These are phyloP conservation scores for Carabus problematicus DNA, from an alignment of 2,888 invertebrate genomes.

Conservation along the genomic window DNA sequence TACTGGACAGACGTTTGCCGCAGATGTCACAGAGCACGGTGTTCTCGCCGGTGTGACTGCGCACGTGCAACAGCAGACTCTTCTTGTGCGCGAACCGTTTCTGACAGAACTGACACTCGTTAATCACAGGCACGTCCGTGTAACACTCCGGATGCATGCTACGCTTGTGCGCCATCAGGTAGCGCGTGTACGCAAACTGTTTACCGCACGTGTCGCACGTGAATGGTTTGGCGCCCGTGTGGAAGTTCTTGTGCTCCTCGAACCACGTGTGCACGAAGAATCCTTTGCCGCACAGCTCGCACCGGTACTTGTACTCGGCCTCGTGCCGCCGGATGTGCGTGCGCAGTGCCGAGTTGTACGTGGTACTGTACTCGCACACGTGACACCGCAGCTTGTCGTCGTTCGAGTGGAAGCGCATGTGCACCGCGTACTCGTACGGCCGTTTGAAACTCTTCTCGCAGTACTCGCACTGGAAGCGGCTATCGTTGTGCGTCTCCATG, in stretches of 20 bases:
- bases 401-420: slow-evolving; percentile 54
- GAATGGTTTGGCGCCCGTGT: slow-evolving; percentile 63
- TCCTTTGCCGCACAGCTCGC: slow-evolving; percentile 64
- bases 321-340: slow-evolving; percentile 55
- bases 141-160: slow-evolving; percentile 61
- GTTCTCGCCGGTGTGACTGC: slow-evolving; percentile 59
- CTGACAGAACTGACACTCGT: slow-evolving; percentile 62
- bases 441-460: slow-evolving; percentile 56
- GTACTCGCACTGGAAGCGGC: slow-evolving; percentile 56
- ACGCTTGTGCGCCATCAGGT: slow-evolving; percentile 62
- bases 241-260: slow-evolving; percentile 66
- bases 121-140: slow-evolving; percentile 54
- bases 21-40: slow-evolving; percentile 65
- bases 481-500: slow-evolving; percentile 55
- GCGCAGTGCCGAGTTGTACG: slow-evolving; percentile 54
- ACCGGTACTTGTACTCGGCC: slow-evolving; percentile 61
- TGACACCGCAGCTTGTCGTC: slow-evolving; percentile 55
- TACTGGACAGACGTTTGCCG: slow-evolving; percentile 63
- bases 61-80: slow-evolving; percentile 55
- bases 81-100: slow-evolving; percentile 57
- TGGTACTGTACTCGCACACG: slow-evolving; percentile 55
- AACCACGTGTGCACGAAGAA: slow-evolving; percentile 65
- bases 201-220: slow-evolving; percentile 65
- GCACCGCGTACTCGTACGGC: slow-evolving; percentile 55
- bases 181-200: slow-evolving; percentile 62